Percentiles rank a stretch among this genome's conserved stretches.
These are phyloP conservation scores for Cryptocephalus moraei DNA, from an alignment of 2,888 invertebrate species.

Conservation along the genomic window DNA sequence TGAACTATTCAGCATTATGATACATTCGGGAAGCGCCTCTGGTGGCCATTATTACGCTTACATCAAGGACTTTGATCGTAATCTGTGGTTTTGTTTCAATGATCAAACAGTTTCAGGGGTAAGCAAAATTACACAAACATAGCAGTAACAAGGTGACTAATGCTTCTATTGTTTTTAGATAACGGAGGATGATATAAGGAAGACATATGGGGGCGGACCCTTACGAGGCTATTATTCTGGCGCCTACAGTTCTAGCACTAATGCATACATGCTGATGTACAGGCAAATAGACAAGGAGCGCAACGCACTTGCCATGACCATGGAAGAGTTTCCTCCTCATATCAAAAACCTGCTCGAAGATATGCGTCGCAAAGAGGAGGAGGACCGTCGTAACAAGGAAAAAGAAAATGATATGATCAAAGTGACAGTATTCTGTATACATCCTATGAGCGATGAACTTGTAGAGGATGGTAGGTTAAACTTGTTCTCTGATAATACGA, in stretches of 20 bases:
- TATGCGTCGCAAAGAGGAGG: slow-evolving; percentile 56
- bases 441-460: slow-evolving; percentile 46
- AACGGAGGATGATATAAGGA: slow-evolving; percentile 68
- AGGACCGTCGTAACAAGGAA: slow-evolving; percentile 47
- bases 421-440: slow-evolving; percentile 53
- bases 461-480: slow-evolving; percentile 44
- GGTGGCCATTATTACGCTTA: slow-evolving; percentile 90
- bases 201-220: slow-evolving; percentile 70
- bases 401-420: slow-evolving; percentile 52
- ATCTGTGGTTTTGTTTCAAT: slow-evolving; percentile 81
- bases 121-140: slow-evolving; percentile 20
- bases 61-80: slow-evolving; percentile 67
- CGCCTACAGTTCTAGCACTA: slow-evolving; percentile 69
- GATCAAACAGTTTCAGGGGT: slow-evolving; percentile 72
- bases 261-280: slow-evolving; percentile 89
- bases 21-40: slow-evolving; percentile 82
- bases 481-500: slow-evolving; percentile 47
- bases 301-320: slow-evolving; percentile 53
- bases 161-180: slow-evolving; percentile 43
- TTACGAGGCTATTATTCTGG: slow-evolving; percentile 58
- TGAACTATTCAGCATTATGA: slow-evolving; percentile 85
- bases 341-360: slow-evolving; percentile 53
- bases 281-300: slow-evolving; percentile 57
- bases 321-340: slow-evolving; percentile 65
- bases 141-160: no score